Evolutionary conservation across 2,888 invertebrate species (phyloP), one percentile per base, ranked within the genome.

Genomic region (Latrodectus hesperus): DNA sequence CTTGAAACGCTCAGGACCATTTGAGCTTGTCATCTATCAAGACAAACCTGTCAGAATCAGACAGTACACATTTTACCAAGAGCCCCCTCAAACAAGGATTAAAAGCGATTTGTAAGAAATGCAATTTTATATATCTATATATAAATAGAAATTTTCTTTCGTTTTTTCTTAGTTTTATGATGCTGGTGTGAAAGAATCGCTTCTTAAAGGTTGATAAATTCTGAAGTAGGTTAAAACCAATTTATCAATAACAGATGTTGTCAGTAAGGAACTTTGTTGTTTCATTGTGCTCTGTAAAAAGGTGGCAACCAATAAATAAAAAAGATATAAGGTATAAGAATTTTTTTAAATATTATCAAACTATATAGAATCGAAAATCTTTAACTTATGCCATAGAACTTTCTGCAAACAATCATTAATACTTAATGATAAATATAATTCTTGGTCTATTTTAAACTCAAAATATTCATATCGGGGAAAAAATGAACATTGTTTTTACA

Each of bases 21-120:
- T 77, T 75, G 49, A n/a, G 53, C 52, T 55, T 81, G 86, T 81
- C 86, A 86, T 86, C 86, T 77, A 86, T 86, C 86, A 86, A 81
- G 52, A 71, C 65, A 53, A 67, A 76, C 80, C 81, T 80, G 86
- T 77, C 86, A 86, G 67, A 86, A 60, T 86, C 86, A 86, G 86
- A 81, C 76, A 64, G 70, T 72, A 81, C 81, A 75, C 76, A 77
- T 75, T 65, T 71, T 16, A 49, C 60, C 51, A 17, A 71, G 68
- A 74, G 79, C 60, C 71, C 60, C 70, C 80, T 51, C 52, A 74
- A 65, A 75, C 68, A 75, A 80, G 80, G 53, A 80, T 85, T 85
- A 80, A 73, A 64, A 64, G 55, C 68, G 74, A 85, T 85, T 75
- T 85, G 80, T 85, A 51, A 77, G 77, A 68, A 75, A 79, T 12